These are phyloP conservation scores for Salminus brasiliensis DNA, from an alignment of 2,113 vertebrate genomes.

Conservation along the genomic window DNA sequence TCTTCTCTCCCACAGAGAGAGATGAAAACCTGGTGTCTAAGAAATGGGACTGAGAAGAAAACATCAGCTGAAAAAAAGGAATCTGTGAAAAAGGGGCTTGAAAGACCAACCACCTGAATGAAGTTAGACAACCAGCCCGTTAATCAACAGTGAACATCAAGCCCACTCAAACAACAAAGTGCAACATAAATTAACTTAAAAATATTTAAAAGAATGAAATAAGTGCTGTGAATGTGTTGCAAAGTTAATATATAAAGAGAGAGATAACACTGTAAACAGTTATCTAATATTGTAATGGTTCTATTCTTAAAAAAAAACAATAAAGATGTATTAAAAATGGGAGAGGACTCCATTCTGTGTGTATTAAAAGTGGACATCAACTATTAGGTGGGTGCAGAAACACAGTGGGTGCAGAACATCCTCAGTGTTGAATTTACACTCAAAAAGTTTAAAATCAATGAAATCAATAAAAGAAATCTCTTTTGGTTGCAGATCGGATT, in stretches of 20 bases:
- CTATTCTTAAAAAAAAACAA: conserved; percentile 78
- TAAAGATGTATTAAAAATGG: conserved; percentile 65
- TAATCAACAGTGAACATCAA: conserved; percentile 12
- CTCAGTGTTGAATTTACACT: too few species aligned
- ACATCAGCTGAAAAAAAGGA: conserved; percentile 19
- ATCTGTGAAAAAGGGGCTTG: neutral
- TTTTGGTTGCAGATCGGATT: too few species aligned
- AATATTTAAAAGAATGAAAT: conserved; percentile 52
- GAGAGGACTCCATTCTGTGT: neutral
- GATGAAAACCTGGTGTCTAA: conserved; percentile 68
- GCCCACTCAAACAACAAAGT: conserved; percentile 29
- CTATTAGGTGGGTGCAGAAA: too few species aligned
- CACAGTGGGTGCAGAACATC: too few species aligned
- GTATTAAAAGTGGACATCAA: neutral
- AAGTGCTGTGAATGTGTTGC: conserved; percentile 74
- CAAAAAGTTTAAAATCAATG: too few species aligned
- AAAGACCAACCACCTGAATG: neutral
- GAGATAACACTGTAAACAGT: conserved; percentile 57
- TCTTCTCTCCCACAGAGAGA: conserved; percentile 65
- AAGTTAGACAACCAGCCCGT: neutral
- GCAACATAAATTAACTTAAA: conserved; percentile 47
- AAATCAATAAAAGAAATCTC: too few species aligned
- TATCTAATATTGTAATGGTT: conserved; percentile 65
- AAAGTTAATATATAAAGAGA: conserved; percentile 75
- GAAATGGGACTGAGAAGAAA: conserved; percentile 54